Base-by-base conservation (phyloP, 2,888 invertebrate species). In the Thereva unica region DNA sequence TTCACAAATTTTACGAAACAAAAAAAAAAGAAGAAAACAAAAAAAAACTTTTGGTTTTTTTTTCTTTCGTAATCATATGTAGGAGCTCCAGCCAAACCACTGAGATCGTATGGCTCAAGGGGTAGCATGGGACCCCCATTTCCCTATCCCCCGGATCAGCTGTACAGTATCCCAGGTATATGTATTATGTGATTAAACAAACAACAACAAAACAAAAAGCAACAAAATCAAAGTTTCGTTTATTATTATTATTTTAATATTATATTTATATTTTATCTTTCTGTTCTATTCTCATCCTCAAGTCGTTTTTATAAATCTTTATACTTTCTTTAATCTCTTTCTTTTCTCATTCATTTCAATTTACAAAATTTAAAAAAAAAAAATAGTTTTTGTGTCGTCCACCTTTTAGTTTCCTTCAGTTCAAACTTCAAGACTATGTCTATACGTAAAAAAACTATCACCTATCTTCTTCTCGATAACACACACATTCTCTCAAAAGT, bases 101-200 rank as follows among this genome's bases (percentile, higher is more conserved):
- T 81, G 75, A 78, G 82, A 76, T 78, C 81, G 72, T 80, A 81
- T 75, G 80, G 80, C 75, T 78, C 79, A 73, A 78, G 81, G 75
- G 81, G 81, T 63, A 80, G 78, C 76, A 78, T 80, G 79, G 80
- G 78, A 73, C 79, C 80, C 74, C 76, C 78, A 75, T 79, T 78
- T 75, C 77, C 80, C 74, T 80, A 79, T 78, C 74, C 79, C 74
- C 77, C 78, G 76, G 82, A 82, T 77, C 82, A 82, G 75, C 81
- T 82, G 72, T 82, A 82, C 78, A 82, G 80, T 76, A 78, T 82
- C 75, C 82, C 82, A 79, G 82, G 82, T 82, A 81, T 76, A 67
- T 56, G 64, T 65, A 23, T 23, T 23, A 23, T 23, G 23, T 23
- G 57, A 45, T 53, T 49, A 67, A 64, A 40, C 10, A 9, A 45